These are phyloP conservation scores for Leptonema lineaticorne DNA, from an alignment of 1,140 invertebrate species.

Conservation along the genomic window DNA sequence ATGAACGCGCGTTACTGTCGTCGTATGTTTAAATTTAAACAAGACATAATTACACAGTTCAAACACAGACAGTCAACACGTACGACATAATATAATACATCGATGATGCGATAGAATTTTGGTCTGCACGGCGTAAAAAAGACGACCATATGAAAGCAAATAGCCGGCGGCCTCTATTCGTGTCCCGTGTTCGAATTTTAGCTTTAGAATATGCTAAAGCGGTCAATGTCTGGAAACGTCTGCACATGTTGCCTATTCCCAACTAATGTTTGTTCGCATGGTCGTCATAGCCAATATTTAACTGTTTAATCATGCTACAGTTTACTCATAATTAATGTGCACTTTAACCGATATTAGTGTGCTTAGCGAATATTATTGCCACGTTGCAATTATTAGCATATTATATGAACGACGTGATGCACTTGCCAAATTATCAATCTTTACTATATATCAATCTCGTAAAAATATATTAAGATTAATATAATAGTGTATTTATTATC, in stretches of 20 bases:
- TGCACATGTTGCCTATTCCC: background rate
- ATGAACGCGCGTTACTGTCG: no score
- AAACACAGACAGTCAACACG: no score
- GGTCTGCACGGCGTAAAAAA: no score
- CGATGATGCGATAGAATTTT: no score
- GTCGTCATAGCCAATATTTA: constrained; percentile 35
- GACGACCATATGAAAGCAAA: no score
- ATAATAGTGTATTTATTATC: no score
- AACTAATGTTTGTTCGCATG: constrained; percentile 24
- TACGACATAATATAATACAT: no score
- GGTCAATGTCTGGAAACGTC: background rate
- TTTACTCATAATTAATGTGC: constrained; percentile 42
- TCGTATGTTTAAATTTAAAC: no score
- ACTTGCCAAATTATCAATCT: background rate
- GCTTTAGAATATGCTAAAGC: background rate
- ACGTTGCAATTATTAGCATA: constrained; percentile 39
- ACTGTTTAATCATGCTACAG: constrained; percentile 41
- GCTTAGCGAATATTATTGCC: constrained; percentile 36
- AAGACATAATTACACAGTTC: no score
- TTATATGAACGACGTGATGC: constrained; percentile 8
- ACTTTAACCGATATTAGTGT: constrained; percentile 40
- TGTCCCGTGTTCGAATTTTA: background rate
- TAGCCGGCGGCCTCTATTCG: no score
- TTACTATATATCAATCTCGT: background rate
- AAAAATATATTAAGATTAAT: no score